Conservation (phyloP, 2,888 invertebrate genomes). For the Pseudoips prasinana region DNA sequence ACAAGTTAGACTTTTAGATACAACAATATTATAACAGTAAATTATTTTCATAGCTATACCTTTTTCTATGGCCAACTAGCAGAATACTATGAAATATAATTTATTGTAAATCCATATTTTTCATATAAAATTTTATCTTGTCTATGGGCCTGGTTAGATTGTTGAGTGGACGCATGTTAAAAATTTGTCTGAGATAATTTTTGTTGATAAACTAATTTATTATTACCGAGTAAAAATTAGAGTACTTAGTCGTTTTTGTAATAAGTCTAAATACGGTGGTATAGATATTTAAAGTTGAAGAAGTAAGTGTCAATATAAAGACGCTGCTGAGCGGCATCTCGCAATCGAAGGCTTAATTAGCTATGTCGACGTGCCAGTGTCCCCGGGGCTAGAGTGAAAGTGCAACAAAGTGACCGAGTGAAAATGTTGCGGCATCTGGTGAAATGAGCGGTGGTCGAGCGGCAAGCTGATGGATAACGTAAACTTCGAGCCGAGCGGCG, state of each 20-base stretch:
- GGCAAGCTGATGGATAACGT: constrained; percentile 63
- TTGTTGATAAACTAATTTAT: constrained; percentile 40
- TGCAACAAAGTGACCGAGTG: constrained; percentile 36
- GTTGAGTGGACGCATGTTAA: constrained; percentile 56
- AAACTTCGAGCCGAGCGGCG: constrained; percentile 63
- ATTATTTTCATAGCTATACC: too few species aligned
- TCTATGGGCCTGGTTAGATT: constrained; percentile 43
- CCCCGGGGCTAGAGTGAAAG: constrained; percentile 65
- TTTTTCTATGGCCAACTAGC: too few species aligned
- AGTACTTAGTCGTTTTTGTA: background rate
- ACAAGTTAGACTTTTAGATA: too few species aligned
- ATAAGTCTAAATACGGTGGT: constrained; percentile 1
- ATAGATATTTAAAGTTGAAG: constrained; percentile 4
- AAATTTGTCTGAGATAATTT: constrained; percentile 40
- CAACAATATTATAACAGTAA: too few species aligned
- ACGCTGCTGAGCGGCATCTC: constrained; percentile 48
- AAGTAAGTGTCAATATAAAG: constrained; percentile 24
- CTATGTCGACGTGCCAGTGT: constrained; percentile 66
- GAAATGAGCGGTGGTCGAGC: constrained; percentile 37
- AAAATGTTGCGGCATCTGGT: constrained; percentile 50
- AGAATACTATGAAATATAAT: too few species aligned
- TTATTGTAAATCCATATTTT: constrained; percentile 53
- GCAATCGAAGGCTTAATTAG: constrained; percentile 53
- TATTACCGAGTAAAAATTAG: constrained; percentile 6
- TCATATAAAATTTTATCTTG: constrained; percentile 37